Evolutionary conservation across 1,140 invertebrate genomes (phyloP), one percentile per base, ranked within the genome.

Genomic region (Listronotus oregonensis): DNA sequence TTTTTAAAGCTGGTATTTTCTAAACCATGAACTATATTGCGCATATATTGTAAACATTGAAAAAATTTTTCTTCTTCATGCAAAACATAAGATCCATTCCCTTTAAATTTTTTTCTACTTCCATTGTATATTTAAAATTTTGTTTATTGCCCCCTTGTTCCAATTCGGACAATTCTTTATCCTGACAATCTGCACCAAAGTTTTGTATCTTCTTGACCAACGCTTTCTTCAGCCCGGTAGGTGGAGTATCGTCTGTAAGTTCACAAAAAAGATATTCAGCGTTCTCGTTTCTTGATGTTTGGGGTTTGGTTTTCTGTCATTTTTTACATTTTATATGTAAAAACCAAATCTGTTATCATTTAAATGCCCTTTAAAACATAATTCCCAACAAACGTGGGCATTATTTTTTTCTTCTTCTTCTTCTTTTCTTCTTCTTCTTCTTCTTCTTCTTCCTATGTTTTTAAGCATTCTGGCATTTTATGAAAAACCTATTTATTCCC

Each of bases 41-140:
- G n/a, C n/a, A n/a, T n/a, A n/a, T n/a, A n/a, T n/a, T n/a, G n/a
- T n/a, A n/a, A n/a, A n/a, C n/a, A n/a, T n/a, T n/a, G n/a, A n/a
- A n/a, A n/a, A n/a, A n/a, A n/a, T n/a, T n/a, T n/a, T n/a, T n/a
- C n/a, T n/a, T n/a, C n/a, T n/a, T n/a, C n/a, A n/a, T n/a, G n/a
- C n/a, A n/a, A n/a, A n/a, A n/a, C n/a, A 9, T 42, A 18, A 21
- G 10, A 15, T 14, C 15, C 7, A 12, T 5, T 39, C 46, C 40
- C 46, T 58, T 62, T n/a, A n/a, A n/a, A 12, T 66, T 64, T 27
- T 64, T 15, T 32, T 27, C 64, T 5, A 62, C 55, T 34, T 67
- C 68, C 34, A 12, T 39, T 47, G 67, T n/a, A 70, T 70, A 12
- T 15, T 14, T 31, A 49, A 18, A 12, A 70, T 70, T 37, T 49